Percentiles rank a stretch among this genome's conserved stretches.
Conservation (phyloP, 2,797 vertebrate species). For the Harpagifer antarcticus region DNA sequence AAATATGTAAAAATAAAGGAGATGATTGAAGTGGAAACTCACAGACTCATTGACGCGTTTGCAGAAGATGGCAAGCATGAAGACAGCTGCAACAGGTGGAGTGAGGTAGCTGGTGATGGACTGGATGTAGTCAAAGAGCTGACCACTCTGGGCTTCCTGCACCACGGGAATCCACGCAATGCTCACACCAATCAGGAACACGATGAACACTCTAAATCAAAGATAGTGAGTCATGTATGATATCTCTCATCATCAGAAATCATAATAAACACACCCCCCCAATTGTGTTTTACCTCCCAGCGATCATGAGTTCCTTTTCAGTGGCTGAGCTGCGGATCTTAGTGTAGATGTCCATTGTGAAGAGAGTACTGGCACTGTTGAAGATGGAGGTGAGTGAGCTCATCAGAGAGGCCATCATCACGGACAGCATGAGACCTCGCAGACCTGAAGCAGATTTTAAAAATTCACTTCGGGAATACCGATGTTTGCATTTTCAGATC, state of each 20-base stretch:
- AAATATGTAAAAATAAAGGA: not conserved
- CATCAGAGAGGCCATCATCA: constrained; percentile 98
- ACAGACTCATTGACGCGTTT: constrained; percentile 92
- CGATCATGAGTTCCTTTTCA: constrained; percentile 94
- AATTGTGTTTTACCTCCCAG: constrained; percentile 85
- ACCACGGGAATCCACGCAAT: constrained; percentile 96
- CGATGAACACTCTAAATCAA: constrained; percentile 89
- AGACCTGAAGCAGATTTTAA: constrained; percentile 84
- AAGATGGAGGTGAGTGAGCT: constrained; percentile 98
- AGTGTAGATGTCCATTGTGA: constrained; percentile 97
- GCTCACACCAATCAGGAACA: constrained; percentile 89
- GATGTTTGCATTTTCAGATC: rapidly evolving
- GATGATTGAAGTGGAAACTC: constrained; percentile 30
- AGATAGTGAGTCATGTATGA: not conserved
- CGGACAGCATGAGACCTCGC: constrained; percentile 95
- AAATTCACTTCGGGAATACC: not conserved
- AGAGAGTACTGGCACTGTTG: constrained; percentile 95
- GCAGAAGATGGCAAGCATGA: constrained; percentile 90
- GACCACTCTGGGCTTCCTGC: constrained; percentile 90
- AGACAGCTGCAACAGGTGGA: constrained; percentile 90
- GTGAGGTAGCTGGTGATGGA: constrained; percentile 92
- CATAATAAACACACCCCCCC: constrained; percentile 29
- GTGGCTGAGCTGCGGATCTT: constrained; percentile 85
- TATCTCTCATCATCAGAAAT: constrained; percentile 66
- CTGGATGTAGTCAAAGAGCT: constrained; percentile 94